Base-by-base conservation (phyloP, 1,140 invertebrate species). In the Apis florea region DNA sequence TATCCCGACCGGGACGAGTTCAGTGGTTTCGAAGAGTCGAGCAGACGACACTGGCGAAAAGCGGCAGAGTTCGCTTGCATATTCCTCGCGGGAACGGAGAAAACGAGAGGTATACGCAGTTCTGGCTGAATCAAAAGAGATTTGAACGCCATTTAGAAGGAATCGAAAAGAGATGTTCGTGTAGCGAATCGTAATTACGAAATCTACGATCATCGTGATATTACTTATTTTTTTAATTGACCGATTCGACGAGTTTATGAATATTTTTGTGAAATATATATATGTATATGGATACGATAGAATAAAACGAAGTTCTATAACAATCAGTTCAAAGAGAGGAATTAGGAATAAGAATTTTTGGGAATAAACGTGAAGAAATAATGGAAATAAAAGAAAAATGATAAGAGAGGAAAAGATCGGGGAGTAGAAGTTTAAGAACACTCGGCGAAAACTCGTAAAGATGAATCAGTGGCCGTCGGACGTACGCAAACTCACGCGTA, bases 11-110 rank as follows among this genome's bases (percentile, higher is more conserved):
- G 78, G 77, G 86, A 87, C 82, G 78, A 78, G 82, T 87, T 86
- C 86, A 84, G 78, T 84, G 85, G 82, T 87, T 84, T 87, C 78
- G 82, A 87, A 84, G 81, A 87, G 85, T 84, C 86, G 86, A 84
- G 76, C 73, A 82, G 82, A 79, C 61, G 81, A 85, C 84, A 58
- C 77, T 67, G 56, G 49, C 59, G 54, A 80, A 86, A 77, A 67
- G 81, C 81, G 71, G 31, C 73, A 59, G 70, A n/a, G 82, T 85
- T 75, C 58, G 77, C 78, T 59, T 58, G 66, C 63, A 71, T 63
- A 83, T 64, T 67, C 71, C 54, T 79, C 77, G 81, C 70, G 53
- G 72, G 53, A 75, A 53, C 79, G 61, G 40, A 26, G 5, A 1
- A 40, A 58, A 40, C 17, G 11, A 56, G 31, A 24, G 70, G 24